Evolutionary conservation across 2,113 vertebrate species (phyloP), one percentile per base, ranked within the genome.

Genomic region (Vulpes ferrilata): DNA sequence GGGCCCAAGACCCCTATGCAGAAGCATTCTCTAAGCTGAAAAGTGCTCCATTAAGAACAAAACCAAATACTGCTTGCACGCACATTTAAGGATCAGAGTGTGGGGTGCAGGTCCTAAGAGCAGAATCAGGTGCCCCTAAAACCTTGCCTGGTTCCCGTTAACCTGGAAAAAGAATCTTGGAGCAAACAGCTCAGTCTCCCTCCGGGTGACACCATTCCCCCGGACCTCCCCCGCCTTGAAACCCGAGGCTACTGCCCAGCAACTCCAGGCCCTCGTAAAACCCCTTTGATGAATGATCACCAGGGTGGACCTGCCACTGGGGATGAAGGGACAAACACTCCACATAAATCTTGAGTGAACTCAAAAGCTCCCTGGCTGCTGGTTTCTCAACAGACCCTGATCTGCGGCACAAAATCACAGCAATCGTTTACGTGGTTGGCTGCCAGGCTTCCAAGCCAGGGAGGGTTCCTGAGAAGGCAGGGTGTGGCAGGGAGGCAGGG

Each of bases 271-370:
- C 88, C 94, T 97, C 53, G 5, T 94, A 93, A 94, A 97, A 88
- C 25, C 35, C 89, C 35, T 93, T 32, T 97, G 97, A 96, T 95
- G 51, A 67, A 95, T 3, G 96, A 62, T 59, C 8, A 1, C 94
- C 57, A 6, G 79, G 4, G 53, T 38, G 74, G 93, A 95, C 62
- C 82, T 84, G 97, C 81, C 65, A 15, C 25, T 2, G 35, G 59
- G 83, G 80, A 57, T 48, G 65, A n/a, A 1, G 32, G 79, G 96
- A 97, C 84, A 94, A 43, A 51, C 53, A 1, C 25, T 2, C 27
- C 53, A 9, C 92, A 95, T 95, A 92, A 97, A 96, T 98, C 94
- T 95, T n/a, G n/a, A 27, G n/a, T 30, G 59, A 27, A 35, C 81
- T 71, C 48, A 7, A 27, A 95, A 71, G 19, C 74, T 82, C 76